Conservation (phyloP, 2,888 invertebrate species). For the Tricholauxania praeusta region DNA sequence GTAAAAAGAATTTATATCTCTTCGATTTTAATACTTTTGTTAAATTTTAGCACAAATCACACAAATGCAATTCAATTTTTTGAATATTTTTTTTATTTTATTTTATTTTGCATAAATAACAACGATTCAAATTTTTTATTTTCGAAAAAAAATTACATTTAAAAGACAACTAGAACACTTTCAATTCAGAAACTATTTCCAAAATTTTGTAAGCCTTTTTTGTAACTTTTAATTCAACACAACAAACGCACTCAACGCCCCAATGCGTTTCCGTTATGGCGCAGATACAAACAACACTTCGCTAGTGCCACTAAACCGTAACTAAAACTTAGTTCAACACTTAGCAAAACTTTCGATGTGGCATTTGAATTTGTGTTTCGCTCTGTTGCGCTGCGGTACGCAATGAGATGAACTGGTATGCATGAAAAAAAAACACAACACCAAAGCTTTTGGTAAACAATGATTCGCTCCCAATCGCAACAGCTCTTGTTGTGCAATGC, state of each 20-base stretch:
- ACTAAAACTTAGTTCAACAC: conserved; percentile 28
- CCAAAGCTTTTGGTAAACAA: background rate
- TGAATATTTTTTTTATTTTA: no score
- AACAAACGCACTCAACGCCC: conserved; percentile 3
- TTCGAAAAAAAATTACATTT: no score
- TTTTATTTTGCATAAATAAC: no score
- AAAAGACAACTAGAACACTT: no score
- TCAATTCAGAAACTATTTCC: no score
- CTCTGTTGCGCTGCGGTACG: background rate
- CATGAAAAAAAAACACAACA: background rate
- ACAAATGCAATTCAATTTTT: no score
- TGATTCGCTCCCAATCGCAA: background rate
- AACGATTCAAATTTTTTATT: no score
- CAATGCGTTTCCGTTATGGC: background rate
- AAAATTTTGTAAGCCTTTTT: no score
- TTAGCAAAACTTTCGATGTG: conserved; percentile 3
- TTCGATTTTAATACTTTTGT: no score
- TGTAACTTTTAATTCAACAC: no score
- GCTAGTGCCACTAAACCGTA: conserved; percentile 27
- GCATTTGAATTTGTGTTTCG: background rate
- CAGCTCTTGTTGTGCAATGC: background rate
- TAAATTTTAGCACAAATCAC: no score
- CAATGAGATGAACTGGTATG: background rate
- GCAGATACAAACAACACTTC: conserved; percentile 15
- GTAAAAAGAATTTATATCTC: no score